Base-by-base conservation (phyloP, 2,888 invertebrate genomes). In the Druceiella hillmani region DNA sequence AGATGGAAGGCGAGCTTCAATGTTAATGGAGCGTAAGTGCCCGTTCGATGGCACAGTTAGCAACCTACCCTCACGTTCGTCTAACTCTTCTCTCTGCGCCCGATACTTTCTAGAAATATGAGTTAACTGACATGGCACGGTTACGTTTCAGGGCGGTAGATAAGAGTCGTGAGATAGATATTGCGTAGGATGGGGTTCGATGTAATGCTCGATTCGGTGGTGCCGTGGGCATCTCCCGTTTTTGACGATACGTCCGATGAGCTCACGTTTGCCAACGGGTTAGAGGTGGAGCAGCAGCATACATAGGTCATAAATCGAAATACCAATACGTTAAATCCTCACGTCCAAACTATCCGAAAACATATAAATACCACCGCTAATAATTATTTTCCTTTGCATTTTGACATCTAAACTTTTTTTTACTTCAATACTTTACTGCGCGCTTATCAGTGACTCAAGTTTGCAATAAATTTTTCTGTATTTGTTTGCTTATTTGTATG, bases 91-190 rank as follows among this genome's bases (percentile, higher is more conserved):
- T 12, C 59, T 83, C 79, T 37, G 78, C 78, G 46, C 78, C 76
- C 14, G 81, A 76, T 34, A 84, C 77, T 64, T 85, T 84, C 40
- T 85, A 80, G 61, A 89, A 90, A 56, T 87, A 86, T 11, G 89
- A 88, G 58, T 90, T 90, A 2, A 91, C 88, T 0, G 89, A 89
- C 17, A 88, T 89, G 11, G 90, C 90, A 11, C 90, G 79, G 57
- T 89, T 89, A 15, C 89, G 76, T 57, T 83, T 85, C 48, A 89
- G 61, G 53, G 88, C 87, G 25, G 90, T n/a, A n/a, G n/a, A n/a
- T n/a, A n/a, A n/a, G 90, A 42, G 90, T 90, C 40, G 86, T 79
- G 28, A 87, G 64, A 57, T 83, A 86, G 46, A 86, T 82, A 52
- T 86, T 84, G 43, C 81, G 75, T 4, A 86, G 83, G 32, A 76